A percentile compares a stretch with the other conserved stretches of the same genome.
phyloP scores from a whole-genome alignment of 1,140 invertebrate genomes.

The Charaxes varanes region DNA sequence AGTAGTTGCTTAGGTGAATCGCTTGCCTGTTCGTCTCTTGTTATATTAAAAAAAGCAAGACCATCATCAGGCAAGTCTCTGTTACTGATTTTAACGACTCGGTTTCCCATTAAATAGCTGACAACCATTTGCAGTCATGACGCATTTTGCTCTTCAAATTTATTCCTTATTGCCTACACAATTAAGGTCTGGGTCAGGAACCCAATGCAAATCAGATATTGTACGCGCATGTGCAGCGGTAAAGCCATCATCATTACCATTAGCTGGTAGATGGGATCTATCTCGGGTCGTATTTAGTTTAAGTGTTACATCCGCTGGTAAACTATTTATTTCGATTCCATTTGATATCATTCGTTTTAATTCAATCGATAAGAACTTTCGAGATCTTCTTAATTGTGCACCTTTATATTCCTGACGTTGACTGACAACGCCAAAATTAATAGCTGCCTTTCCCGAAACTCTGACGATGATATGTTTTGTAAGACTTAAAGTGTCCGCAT shows the following conservation, averaged over 20 bases:
- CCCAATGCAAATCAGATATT: slow-evolving; percentile 1
- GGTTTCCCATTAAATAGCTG: slow-evolving; percentile 17
- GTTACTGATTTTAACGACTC: slow-evolving; percentile 22
- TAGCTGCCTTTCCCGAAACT: no score
- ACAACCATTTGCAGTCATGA: background rate
- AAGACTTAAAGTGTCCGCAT: no score
- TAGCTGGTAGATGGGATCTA: slow-evolving; percentile 18
- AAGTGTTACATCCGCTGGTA: slow-evolving; percentile 35
- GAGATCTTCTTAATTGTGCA: slow-evolving; percentile 5
- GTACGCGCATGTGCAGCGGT: slow-evolving; percentile 10
- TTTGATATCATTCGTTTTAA: slow-evolving; percentile 20
- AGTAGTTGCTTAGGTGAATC: no score
- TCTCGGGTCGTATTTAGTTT: slow-evolving; percentile 23
- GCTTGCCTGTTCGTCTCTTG: no score
- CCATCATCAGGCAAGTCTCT: slow-evolving; percentile 13
- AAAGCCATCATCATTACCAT: slow-evolving; percentile 38
- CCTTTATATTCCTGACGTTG: slow-evolving; percentile 22
- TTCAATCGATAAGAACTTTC: slow-evolving; percentile 13
- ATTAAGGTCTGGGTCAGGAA: background rate
- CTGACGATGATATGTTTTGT: no score
- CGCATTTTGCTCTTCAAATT: slow-evolving; percentile 4
- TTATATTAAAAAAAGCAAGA: no score
- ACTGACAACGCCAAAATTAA: slow-evolving; percentile 26
- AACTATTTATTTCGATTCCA: slow-evolving; percentile 27
- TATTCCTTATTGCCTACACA: slow-evolving; percentile 6